Evolutionary conservation across 2,888 invertebrate genomes (phyloP), one percentile per base, ranked within the genome.

Genomic region (Orgyia antiqua): DNA sequence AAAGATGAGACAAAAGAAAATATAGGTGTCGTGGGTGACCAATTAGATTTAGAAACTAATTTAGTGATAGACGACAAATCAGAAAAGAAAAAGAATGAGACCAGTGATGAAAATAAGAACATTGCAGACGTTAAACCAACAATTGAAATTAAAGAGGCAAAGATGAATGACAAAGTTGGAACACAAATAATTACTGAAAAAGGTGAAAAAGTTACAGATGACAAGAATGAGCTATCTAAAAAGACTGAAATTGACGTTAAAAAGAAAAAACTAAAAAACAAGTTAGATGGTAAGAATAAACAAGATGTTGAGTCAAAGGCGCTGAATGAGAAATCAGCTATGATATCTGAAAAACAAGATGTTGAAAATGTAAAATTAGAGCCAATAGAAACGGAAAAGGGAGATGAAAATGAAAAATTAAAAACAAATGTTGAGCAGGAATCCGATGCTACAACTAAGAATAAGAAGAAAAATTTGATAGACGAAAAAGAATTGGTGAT

Each of bases 401-500:
- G 6, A 15, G n/a, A n/a, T n/a, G n/a, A 5, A n/a, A n/a, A n/a
- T 3, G 1, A 20, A 20, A 8, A 20, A 20, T n/a, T 20, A 8
- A 2, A 20, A n/a, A 2, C 20, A 8, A 19, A 19, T 8, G 8
- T 6, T 6, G n/a, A 6, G 7, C 19, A 6, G 8, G 19, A 19
- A 3, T 6, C 19, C 7, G 19, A 35, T 17, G 10, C 36, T 39
- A 10, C 9, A 24, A 20, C 39, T 31, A 27, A 13, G 9, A 21
- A 21, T 8, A 7, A 26, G 10, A 23, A 9, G 21, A 32, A 19
- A 20, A 25, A n/a, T 6, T 10, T 10, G 10, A n/a, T n/a, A 31
- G 12, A n/a, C n/a, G n/a, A 28, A 17, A 8, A 3, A 0, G 24
- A 35, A 10, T n/a, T 7, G 0, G 23, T 11, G 10, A 11, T 3